Evolutionary conservation across 2,888 invertebrate genomes (phyloP), one percentile per base, ranked within the genome.

Genomic region (Drosophila eohydei): DNA sequence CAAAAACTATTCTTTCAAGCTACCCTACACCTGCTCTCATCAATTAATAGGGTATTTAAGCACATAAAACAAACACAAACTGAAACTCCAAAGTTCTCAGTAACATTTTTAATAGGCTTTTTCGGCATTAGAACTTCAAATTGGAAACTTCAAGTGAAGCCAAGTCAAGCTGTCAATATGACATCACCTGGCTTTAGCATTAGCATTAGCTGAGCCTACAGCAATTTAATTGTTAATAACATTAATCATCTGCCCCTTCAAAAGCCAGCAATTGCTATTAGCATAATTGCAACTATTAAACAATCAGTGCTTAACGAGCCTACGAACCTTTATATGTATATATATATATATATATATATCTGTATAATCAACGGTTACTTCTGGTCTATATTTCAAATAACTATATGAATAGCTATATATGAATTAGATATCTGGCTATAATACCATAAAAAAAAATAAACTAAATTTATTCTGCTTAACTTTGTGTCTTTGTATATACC

Each of bases 161-260:
- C 44, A 59, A 57, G 9, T 56, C 52, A 5, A 26, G 38, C 52
- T 43, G 71, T 46, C 66, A 62, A 54, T 54, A 80, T 80, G 80
- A 80, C 78, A 78, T 78, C 76, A 78, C 38, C 76, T 30, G 40
- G 46, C 65, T 59, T 79, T 79, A 57, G 14, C 55, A 38, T 65
- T 30, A 40, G 40, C 60, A 62, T 79, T 79, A 57, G 12, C 51
- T 56, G 71, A 63, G 84, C 78, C 81, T 71, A 83, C 72, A 80
- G 55, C 71, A 57, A 65, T 71, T 80, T 68, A 56, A 63, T 72
- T 68, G 60, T 64, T 61, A 67, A 64, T 65, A 52, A 72, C 83
- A 83, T 88, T 86, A 78, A 78, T 88, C 88, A 83, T 55, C 28
- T 38, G 44, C 46, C 61, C 48, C 56, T 74, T 68, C 7, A 6